Conservation (phyloP, 2,797 vertebrate genomes). For the Mycteria americana region DNA sequence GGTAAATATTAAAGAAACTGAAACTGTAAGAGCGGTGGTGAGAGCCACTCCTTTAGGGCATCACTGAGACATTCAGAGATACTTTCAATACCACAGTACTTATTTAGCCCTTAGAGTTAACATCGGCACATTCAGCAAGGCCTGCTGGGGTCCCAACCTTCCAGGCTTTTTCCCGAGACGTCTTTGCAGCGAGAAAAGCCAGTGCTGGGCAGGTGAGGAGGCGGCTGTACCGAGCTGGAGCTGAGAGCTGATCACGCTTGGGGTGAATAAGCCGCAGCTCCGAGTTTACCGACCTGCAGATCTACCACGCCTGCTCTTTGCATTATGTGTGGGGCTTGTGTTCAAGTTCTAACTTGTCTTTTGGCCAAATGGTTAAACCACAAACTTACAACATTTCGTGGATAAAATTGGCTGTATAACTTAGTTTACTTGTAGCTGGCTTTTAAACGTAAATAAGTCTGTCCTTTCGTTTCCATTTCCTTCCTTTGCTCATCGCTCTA, state of each 20-base stretch:
- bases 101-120: background rate
- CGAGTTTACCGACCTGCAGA: background rate
- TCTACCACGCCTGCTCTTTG: fast-evolving
- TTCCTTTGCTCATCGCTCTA: background rate
- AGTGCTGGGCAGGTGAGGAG: background rate
- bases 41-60: background rate
- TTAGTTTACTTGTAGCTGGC: conserved; percentile 39
- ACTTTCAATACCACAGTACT: background rate
- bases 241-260: background rate
- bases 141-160: background rate
- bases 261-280: background rate
- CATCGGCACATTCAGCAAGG: background rate
- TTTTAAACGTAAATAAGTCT: conserved; percentile 35
- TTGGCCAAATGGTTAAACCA: background rate
- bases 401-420: conserved; percentile 16
- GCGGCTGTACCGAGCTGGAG: background rate
- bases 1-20: background rate
- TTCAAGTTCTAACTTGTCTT: background rate
- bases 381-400: background rate
- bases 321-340: fast-evolving
- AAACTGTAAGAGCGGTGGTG: background rate
- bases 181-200: fast-evolving
- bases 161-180: background rate
- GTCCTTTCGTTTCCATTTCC: conserved; percentile 24
- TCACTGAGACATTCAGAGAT: background rate